A percentile compares a stretch with the other conserved stretches of the same genome.
phyloP scores from a whole-genome alignment of 92 coral and sea anemone genomes.

The Zoanthus sociatus region DNA sequence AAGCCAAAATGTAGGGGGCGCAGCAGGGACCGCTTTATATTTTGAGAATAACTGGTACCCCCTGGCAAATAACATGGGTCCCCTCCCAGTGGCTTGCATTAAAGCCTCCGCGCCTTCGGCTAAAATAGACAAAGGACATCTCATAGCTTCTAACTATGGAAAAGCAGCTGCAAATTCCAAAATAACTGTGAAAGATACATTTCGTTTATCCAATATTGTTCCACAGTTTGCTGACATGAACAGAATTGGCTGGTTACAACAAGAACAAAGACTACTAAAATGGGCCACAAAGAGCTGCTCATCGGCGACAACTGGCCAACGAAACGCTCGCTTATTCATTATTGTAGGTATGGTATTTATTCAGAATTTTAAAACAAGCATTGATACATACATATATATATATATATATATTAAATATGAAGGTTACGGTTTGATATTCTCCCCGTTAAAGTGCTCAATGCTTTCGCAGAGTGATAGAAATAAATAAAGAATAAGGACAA shows the following conservation, averaged over 20 bases:
- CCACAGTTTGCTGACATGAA: neutral
- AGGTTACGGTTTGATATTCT: too few species aligned
- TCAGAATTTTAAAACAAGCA: too few species aligned
- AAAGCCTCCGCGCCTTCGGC: neutral
- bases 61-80: neutral
- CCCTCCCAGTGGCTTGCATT: neutral
- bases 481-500: too few species aligned
- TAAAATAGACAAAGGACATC: slow-evolving; percentile 17
- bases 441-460: too few species aligned
- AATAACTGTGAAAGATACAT: neutral
- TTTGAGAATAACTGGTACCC: neutral
- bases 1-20: neutral
- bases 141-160: slow-evolving; percentile 28
- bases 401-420: too few species aligned
- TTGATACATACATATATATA: too few species aligned
- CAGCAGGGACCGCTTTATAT: neutral
- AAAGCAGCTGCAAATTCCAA: neutral
- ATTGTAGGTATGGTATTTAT: neutral
- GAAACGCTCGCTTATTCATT: slow-evolving; percentile 3
- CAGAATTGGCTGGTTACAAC: neutral
- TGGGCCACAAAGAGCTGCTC: neutral
- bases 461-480: too few species aligned
- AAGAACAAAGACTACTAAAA: neutral
- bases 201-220: slow-evolving; percentile 9
- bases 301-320: neutral